Base-by-base conservation (phyloP, 2,113 vertebrate genomes). In the Ranitomeya variabilis region DNA sequence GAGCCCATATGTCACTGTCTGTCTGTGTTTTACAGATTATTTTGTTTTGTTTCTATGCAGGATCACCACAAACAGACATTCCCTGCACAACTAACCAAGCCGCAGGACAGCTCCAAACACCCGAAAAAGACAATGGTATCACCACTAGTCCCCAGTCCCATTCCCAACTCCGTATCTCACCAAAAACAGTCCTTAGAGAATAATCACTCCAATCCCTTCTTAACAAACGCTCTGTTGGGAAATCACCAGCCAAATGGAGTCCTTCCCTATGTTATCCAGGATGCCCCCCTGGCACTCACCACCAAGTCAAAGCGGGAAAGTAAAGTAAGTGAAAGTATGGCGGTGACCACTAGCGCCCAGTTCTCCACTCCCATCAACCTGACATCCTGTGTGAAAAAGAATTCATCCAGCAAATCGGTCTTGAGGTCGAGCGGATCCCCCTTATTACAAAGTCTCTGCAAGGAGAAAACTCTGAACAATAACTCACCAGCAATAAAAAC, bases 181-280 rank as follows among this genome's bases (percentile, higher is more conserved):
- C 94, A 92, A 92, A 94, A 94, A 85, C 89, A 93, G 66, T 90
- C 95, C 85, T 85, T 93, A 92, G 94, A 95, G 93, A 95, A 93
- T 93, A 96, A 92, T 92, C 95, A 97, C 92, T 95, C 95, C 91
- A 96, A 96, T 90, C 94, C 96, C 90, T 97, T 98, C 92, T 93
- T 97, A 90, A 96, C 97, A 91, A 98, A 97, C 92, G 97, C 97
- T 95, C 96, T 99, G 94, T 95, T 99, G 94, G 96, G 97, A 91
- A 97, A 97, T 93, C 95, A 94, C 82, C 95, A 95, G 91, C 94
- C 94, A 89, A 97, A 98, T 87, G 96, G 96, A 93, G 93, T 94
- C 57, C 95, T 95, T 93, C 95, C 95, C 83, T 94, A 93, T 60
- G 92, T 95, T 85, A 96, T 96, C 92, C 97, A 99, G 94, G 97